These are phyloP conservation scores for Amphilophus citrinellus DNA, from an alignment of 2,113 vertebrate species.

Conservation along the genomic window DNA sequence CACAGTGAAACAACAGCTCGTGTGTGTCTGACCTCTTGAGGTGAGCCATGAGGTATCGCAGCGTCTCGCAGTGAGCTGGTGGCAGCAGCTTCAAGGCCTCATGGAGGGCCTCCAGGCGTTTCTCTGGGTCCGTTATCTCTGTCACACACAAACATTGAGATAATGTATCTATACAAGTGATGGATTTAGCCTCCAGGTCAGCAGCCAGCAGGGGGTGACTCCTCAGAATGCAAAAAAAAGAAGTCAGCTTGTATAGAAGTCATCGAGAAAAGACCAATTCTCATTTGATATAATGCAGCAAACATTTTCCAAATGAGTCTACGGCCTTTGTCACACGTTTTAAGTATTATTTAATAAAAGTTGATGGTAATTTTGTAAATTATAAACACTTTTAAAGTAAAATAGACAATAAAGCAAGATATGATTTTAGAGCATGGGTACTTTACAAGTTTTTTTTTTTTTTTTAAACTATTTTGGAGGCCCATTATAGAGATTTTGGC, in stretches of 20 bases:
- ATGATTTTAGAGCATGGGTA: neutral
- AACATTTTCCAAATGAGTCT: neutral
- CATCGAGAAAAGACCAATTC: neutral
- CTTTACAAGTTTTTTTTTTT: neutral
- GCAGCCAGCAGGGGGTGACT: neutral
- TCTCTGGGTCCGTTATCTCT: constrained; percentile 93
- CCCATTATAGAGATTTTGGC: neutral
- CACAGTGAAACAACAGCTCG: neutral
- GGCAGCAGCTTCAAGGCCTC: constrained; percentile 95
- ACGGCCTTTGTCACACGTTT: neutral
- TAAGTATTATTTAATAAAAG: neutral
- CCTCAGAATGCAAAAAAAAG: neutral
- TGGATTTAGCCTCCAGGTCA: neutral
- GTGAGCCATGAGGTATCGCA: constrained; percentile 98
- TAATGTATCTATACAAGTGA: neutral
- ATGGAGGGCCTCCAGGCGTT: constrained; percentile 93
- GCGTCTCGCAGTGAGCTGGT: constrained; percentile 95
- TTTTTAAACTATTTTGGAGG: neutral
- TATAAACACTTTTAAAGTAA: neutral
- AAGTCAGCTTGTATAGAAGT: neutral
- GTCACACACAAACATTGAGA: constrained; percentile 31
- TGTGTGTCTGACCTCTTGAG: constrained; percentile 89
- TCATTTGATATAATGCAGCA: neutral
- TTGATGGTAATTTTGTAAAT: neutral
- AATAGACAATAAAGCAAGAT: neutral